Percentiles rank a stretch among this genome's conserved stretches.
phyloP scores from a whole-genome alignment of 2,888 invertebrate genomes.

The Diachrysia chrysitis region DNA sequence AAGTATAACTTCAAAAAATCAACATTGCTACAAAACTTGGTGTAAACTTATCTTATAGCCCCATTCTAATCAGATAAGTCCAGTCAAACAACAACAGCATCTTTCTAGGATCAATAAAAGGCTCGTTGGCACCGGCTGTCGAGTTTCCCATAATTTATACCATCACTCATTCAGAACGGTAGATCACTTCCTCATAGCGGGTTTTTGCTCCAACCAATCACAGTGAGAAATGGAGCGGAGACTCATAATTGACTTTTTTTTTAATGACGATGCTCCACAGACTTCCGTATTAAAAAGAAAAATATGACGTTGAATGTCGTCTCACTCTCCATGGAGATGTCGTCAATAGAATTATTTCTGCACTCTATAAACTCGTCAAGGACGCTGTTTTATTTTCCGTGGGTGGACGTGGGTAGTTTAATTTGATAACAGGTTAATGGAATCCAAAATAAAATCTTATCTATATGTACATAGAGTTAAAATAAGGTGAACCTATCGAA shows the following conservation, averaged over 20 bases:
- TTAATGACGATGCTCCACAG: constrained; percentile 51
- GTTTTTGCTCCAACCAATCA: constrained; percentile 79
- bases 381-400: not conserved
- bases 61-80: not conserved
- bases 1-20: no score
- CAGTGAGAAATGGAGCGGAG: constrained; percentile 78
- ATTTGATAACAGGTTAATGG: not conserved
- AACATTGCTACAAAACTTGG: no score
- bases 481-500: not conserved
- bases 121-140: constrained; percentile 21
- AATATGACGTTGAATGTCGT: constrained; percentile 33
- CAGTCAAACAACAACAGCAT: not conserved
- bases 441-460: not conserved
- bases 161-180: constrained; percentile 70
- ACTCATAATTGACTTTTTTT: constrained; percentile 78
- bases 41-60: not conserved
- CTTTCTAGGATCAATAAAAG: constrained; percentile 10
- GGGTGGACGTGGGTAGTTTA: not conserved
- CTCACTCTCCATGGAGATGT: constrained; percentile 32
- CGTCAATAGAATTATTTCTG: constrained; percentile 6
- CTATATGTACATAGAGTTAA: not conserved
- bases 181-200: constrained; percentile 71
- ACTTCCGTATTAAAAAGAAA: constrained; percentile 71
- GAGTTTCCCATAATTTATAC: constrained; percentile 68
- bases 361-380: not conserved